A percentile compares a stretch with the other conserved stretches of the same genome.
Conservation (phyloP, 2,888 invertebrate genomes). For the Drosophila gaucha region DNA sequence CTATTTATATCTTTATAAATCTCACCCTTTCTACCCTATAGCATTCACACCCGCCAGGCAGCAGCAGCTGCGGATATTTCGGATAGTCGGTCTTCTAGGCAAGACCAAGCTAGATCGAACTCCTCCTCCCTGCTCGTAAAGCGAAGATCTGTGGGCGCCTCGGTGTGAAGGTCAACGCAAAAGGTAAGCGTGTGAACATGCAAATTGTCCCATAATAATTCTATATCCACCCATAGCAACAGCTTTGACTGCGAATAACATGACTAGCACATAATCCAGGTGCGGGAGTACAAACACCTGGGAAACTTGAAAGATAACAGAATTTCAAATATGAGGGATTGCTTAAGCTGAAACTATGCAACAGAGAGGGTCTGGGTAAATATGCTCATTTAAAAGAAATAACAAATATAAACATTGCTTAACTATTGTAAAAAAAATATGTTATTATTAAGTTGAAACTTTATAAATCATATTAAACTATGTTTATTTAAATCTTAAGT, state of each 20-base stretch:
- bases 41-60: conserved; percentile 31
- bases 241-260: too few relatives aligned
- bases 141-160: neutral
- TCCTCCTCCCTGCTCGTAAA: neutral
- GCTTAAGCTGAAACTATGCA: neutral
- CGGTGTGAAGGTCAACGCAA: neutral
- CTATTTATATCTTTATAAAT: neutral
- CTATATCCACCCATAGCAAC: too few relatives aligned
- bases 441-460: neutral
- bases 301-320: neutral
- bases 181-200: too few relatives aligned
- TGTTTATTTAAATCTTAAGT: neutral
- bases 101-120: neutral
- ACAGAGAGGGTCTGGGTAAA: neutral
- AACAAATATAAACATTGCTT: neutral
- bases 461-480: neutral
- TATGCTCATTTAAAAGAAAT: neutral
- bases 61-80: neutral
- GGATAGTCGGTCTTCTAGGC: neutral
- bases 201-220: too few relatives aligned
- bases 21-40: neutral
- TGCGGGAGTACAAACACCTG: neutral
- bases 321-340: neutral
- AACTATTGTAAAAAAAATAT: neutral
- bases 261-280: too few relatives aligned